A percentile compares a stretch with the other conserved stretches of the same genome.
Conservation (phyloP, 1,140 invertebrate species). For the Drosophila micromelanica region DNA sequence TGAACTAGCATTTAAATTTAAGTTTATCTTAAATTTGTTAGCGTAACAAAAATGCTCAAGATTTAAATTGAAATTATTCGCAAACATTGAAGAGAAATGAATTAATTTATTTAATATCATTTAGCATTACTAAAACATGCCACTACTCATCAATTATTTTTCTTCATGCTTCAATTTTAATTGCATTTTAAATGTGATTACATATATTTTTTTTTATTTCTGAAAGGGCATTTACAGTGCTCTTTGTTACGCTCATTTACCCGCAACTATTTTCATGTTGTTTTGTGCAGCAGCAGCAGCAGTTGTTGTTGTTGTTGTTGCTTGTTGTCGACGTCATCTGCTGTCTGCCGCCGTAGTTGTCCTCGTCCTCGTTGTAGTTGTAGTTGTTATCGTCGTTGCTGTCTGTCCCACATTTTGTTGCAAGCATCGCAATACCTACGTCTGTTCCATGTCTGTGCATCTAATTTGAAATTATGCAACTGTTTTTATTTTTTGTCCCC, state of each 20-base stretch:
- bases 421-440: slow-evolving; percentile 36
- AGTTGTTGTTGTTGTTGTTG: slow-evolving; percentile 8
- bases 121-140: too few relatives aligned
- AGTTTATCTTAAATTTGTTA: too few relatives aligned
- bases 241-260: neutral
- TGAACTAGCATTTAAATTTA: too few relatives aligned
- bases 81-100: too few relatives aligned
- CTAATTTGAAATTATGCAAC: slow-evolving; percentile 81
- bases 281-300: slow-evolving; percentile 43
- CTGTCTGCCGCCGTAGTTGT: slow-evolving; percentile 46
- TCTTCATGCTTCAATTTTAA: neutral
- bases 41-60: too few relatives aligned
- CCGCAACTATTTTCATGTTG: slow-evolving; percentile 48
- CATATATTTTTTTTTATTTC: neutral
- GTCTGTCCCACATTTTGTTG: slow-evolving; percentile 22
- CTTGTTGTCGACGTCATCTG: slow-evolving; percentile 62
- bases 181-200: neutral
- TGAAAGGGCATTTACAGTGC: slow-evolving; percentile 13
- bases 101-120: too few relatives aligned
- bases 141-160: neutral
- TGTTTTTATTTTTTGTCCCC: slow-evolving; percentile 32
- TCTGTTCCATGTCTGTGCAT: slow-evolving; percentile 73
- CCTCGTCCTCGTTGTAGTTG: slow-evolving; percentile 12
- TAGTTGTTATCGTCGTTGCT: neutral
- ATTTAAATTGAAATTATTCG: neutral